A percentile compares a stretch with the other conserved stretches of the same genome.
Conservation (phyloP, 1,140 invertebrate species). For the Drosophila miranda region DNA sequence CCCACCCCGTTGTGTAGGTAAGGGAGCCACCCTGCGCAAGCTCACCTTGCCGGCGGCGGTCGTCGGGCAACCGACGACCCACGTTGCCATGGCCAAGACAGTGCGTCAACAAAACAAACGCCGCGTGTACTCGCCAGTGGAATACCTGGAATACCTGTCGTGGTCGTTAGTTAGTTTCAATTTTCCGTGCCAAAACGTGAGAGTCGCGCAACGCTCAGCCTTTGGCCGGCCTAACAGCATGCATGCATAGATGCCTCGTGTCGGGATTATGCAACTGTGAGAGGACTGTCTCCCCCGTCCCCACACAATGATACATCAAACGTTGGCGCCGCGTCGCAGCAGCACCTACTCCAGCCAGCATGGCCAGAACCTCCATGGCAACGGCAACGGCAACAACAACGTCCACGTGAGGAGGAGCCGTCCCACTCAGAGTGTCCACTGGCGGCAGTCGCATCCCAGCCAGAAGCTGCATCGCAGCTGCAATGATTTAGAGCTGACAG, state of each 20-base stretch:
- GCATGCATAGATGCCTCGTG: conserved; percentile 47
- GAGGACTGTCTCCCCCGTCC: background rate
- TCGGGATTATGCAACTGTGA: conserved; percentile 48
- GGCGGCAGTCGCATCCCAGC: conserved; percentile 41
- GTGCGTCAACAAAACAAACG: conserved; percentile 68
- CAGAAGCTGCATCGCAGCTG: conserved; percentile 65
- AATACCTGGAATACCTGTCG: conserved; percentile 50
- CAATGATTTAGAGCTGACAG: conserved; percentile 56
- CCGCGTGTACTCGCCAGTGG: conserved; percentile 8
- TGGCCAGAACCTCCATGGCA: conserved; percentile 7
- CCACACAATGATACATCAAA: conserved; percentile 68
- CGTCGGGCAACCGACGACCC: no score
- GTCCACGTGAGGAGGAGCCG: background rate
- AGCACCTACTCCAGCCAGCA: conserved; percentile 52
- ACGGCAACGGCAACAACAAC: background rate
- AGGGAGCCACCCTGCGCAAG: conserved; percentile 24
- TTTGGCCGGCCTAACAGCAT: conserved; percentile 9
- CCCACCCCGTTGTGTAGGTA: background rate
- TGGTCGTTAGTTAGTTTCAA: conserved; percentile 71
- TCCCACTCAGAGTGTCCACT: conserved; percentile 43
- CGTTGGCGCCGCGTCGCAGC: conserved; percentile 62
- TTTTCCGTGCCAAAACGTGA: conserved; percentile 74
- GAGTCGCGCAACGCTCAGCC: conserved; percentile 28
- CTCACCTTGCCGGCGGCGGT: conserved; percentile 36
- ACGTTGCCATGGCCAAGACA: conserved; percentile 76